phyloP scores from a whole-genome alignment of 2,888 invertebrate genomes.

The Lasioglossum figueresi region DNA sequence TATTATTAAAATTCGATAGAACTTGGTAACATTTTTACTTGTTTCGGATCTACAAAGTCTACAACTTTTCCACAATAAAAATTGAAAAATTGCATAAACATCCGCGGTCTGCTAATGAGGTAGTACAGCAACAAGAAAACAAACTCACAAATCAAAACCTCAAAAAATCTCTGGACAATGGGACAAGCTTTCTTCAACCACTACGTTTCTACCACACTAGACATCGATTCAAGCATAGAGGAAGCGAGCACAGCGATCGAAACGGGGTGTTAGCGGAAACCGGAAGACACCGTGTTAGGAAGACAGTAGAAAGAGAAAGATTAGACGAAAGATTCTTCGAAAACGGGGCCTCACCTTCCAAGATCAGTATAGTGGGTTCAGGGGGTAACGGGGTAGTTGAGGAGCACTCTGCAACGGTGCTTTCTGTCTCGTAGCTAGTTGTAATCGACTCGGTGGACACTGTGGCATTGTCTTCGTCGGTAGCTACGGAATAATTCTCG shows the following conservation, averaged over 20 bases:
- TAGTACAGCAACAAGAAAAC: neutral
- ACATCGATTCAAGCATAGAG: conserved; percentile 32
- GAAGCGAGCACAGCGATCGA: conserved; percentile 46
- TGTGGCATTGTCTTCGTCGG: conserved; percentile 47
- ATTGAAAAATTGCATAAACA: no score
- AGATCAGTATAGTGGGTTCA: conserved; percentile 91
- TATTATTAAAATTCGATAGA: no score
- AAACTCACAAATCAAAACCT: neutral
- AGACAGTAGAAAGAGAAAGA: neutral
- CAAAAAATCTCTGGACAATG: neutral
- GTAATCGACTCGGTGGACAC: conserved; percentile 59
- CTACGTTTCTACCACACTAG: neutral
- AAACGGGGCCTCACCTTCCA: conserved; percentile 90
- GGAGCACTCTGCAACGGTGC: conserved; percentile 78
- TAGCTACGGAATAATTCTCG: conserved; percentile 55
- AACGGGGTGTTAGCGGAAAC: neutral
- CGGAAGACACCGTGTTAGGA: neutral
- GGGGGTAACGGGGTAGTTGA: conserved; percentile 86
- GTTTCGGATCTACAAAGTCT: no score
- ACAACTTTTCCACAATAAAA: no score
- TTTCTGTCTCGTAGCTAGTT: conserved; percentile 70
- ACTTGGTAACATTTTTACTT: no score
- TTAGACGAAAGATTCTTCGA: conserved; percentile 20
- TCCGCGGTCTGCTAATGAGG: neutral
- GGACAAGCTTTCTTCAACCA: neutral